Percentiles rank a stretch among this genome's conserved stretches.
phyloP scores from a whole-genome alignment of 2,797 vertebrate genomes.

The Lemur catta region DNA sequence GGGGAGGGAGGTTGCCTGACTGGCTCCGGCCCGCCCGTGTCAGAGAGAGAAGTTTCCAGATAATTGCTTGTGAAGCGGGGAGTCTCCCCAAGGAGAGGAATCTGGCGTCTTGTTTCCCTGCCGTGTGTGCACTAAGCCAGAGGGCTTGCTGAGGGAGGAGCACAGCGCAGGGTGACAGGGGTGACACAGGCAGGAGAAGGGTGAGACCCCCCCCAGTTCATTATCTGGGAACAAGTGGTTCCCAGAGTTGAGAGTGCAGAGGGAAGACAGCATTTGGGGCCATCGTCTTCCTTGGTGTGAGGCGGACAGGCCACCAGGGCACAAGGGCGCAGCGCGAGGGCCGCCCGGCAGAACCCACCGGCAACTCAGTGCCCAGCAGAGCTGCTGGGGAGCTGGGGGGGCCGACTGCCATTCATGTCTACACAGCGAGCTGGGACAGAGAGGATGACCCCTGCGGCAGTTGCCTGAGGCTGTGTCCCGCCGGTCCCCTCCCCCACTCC shows the following conservation, averaged over 20 bases:
- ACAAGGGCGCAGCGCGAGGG: rapidly evolving
- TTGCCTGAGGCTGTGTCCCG: neutral
- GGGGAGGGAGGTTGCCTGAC: neutral
- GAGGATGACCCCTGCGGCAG: neutral
- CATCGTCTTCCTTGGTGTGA: neutral
- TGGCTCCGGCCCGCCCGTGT: neutral
- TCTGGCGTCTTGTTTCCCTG: too few species aligned
- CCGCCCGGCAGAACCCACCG: neutral
- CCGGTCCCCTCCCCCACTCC: neutral
- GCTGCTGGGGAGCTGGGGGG: neutral
- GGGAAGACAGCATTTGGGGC: neutral
- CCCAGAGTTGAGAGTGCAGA: neutral
- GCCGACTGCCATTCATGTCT: rapidly evolving
- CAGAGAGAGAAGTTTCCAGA: neutral
- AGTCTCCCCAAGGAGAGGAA: neutral
- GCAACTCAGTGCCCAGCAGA: neutral
- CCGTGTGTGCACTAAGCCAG: neutral
- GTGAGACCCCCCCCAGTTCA: neutral
- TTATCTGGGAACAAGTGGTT: neutral
- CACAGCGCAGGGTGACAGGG: neutral
- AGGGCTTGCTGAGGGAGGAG: neutral
- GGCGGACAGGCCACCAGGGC: neutral
- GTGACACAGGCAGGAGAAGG: too few species aligned
- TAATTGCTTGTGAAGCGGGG: neutral
- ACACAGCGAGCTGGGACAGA: neutral